Conservation (phyloP, 2,888 invertebrate species). For the Apeira syringaria region DNA sequence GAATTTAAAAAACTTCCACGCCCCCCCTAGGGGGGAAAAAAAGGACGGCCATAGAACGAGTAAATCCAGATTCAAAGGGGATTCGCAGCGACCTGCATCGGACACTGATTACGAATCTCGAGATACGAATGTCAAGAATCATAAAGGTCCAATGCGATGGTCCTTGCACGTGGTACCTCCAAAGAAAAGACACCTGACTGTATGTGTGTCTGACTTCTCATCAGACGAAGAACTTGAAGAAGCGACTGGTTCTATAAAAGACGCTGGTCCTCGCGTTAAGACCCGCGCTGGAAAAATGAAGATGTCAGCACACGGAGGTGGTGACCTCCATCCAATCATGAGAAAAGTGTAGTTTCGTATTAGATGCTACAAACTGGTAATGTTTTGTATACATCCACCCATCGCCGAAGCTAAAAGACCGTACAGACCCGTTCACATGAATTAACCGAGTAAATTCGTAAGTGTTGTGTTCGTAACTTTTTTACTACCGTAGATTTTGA, state of each 20-base stretch:
- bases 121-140: conserved; percentile 48
- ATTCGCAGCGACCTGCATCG: conserved; percentile 65
- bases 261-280: conserved; percentile 61
- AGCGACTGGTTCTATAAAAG: conserved; percentile 53
- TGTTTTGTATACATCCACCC: neutral
- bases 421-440: conserved; percentile 10
- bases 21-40: conserved; percentile 82
- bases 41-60: conserved; percentile 66
- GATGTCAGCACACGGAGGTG: conserved; percentile 73
- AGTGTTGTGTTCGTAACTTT: conserved; percentile 36
- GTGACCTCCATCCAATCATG: conserved; percentile 70
- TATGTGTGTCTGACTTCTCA: conserved; percentile 70
- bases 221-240: conserved; percentile 68
- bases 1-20: conserved; percentile 81
- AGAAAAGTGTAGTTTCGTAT: conserved; percentile 58
- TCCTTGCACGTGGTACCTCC: conserved; percentile 64
- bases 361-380: neutral
- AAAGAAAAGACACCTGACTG: conserved; percentile 67
- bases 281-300: conserved; percentile 59
- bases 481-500: conserved; percentile 46
- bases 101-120: conserved; percentile 72
- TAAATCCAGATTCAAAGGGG: conserved; percentile 58
- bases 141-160: conserved; percentile 68
- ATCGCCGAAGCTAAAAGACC: conserved; percentile 4
- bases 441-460: conserved; percentile 37